Conservation (phyloP, 2,888 invertebrate species). For the Graphium colonna region DNA sequence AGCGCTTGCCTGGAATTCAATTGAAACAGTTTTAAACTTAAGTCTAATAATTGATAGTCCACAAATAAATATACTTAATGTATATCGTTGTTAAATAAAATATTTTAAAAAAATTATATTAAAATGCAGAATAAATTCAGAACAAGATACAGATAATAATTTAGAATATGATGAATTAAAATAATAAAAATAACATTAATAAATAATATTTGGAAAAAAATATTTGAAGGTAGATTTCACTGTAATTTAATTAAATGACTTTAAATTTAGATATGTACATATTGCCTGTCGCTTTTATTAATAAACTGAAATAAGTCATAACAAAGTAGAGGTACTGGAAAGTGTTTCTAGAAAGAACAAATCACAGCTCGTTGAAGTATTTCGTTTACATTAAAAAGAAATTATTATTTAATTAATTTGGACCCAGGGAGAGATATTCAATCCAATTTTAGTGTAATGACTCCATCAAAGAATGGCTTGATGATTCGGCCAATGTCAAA, state of each 20-base stretch:
- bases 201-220: slow-evolving; percentile 57
- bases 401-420: neutral
- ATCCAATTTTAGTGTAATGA: no score
- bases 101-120: no score
- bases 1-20: slow-evolving; percentile 83
- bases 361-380: slow-evolving; percentile 2
- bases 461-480: no score
- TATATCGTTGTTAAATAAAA: no score
- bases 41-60: no score
- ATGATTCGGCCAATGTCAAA: no score
- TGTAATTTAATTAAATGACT: slow-evolving; percentile 83
- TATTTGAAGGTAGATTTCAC: slow-evolving; percentile 83
- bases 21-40: neutral
- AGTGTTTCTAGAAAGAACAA: slow-evolving; percentile 83
- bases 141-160: slow-evolving; percentile 86
- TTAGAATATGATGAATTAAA: slow-evolving; percentile 84
- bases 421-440: slow-evolving; percentile 41
- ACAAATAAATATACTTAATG: no score
- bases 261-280: slow-evolving; percentile 81
- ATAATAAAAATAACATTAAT: slow-evolving; percentile 78
- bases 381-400: slow-evolving; percentile 3
- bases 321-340: slow-evolving; percentile 90
- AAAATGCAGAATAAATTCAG: slow-evolving; percentile 77
- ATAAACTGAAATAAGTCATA: slow-evolving; percentile 88
- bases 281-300: slow-evolving; percentile 89